Conservation (phyloP, 2,888 invertebrate species). For the Stenurella melanura region DNA sequence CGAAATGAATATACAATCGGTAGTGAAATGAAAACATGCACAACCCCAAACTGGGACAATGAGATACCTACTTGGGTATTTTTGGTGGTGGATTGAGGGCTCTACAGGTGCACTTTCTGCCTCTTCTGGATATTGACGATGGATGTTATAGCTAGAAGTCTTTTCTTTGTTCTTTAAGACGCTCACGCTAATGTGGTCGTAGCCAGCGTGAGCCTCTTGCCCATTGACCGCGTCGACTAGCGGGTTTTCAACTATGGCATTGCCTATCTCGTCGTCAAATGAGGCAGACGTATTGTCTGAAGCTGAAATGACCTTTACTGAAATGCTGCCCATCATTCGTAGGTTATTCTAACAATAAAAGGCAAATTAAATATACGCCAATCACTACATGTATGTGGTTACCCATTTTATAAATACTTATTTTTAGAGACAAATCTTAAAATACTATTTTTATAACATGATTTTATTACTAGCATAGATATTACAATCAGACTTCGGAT, state of each 20-base stretch:
- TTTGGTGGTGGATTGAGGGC: slow-evolving; percentile 68
- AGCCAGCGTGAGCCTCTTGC: slow-evolving; percentile 74
- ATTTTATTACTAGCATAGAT: too few relatives aligned
- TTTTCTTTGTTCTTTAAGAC: slow-evolving; percentile 72
- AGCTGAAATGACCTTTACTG: slow-evolving; percentile 79
- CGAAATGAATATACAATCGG: neutral
- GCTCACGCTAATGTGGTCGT: slow-evolving; percentile 72
- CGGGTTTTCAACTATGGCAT: slow-evolving; percentile 75
- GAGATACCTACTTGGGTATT: slow-evolving; percentile 71
- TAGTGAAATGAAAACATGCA: slow-evolving; percentile 28
- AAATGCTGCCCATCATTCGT: slow-evolving; percentile 70
- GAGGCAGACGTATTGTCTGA: slow-evolving; percentile 76
- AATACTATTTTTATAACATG: too few relatives aligned
- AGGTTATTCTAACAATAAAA: slow-evolving; percentile 45
- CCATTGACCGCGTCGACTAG: slow-evolving; percentile 77
- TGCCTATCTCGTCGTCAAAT: slow-evolving; percentile 75
- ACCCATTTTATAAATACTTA: neutral
- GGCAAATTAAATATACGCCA: slow-evolving; percentile 46
- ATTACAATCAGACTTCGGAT: too few relatives aligned
- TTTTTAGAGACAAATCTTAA: too few relatives aligned
- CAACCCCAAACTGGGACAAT: slow-evolving; percentile 35
- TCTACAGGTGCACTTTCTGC: slow-evolving; percentile 55
- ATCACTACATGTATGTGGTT: slow-evolving; percentile 33
- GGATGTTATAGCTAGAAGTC: slow-evolving; percentile 61
- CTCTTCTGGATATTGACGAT: slow-evolving; percentile 68